Evolutionary conservation across 2,888 invertebrate species (phyloP), one percentile per base, ranked within the genome.

Genomic region (Hermaeophaga mercurialis): DNA sequence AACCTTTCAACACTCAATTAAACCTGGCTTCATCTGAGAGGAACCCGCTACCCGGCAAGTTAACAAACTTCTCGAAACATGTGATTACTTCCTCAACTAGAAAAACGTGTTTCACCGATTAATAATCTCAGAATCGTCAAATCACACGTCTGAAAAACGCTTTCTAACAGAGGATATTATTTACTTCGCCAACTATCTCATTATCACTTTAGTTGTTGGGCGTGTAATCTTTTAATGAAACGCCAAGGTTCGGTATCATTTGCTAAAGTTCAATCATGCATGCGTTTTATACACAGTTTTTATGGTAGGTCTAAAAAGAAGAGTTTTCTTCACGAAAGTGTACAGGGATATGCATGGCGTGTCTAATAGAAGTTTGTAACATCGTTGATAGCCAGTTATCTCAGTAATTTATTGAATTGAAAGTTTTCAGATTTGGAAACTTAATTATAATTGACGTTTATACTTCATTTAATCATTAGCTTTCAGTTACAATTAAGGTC

Each of bases 91-190:
- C 52, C 43, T 52, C 44, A 34, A 43, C 52, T 7, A 52, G 50
- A 52, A 22, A 26, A 50, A 31, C 41, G 41, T 50, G 41, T 50
- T 43, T 17, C 33, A 24, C 48, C 33, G 41, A 54, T 54, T 54
- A 43, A 48, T 47, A 47, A 47, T 54, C 41, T 47, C 41, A 31
- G 47, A 54, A 54, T 48, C n/a, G 43, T 39, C 54, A 52, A 56
- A 56, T 56, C 50, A 52, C 48, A 56, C 52, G 52, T 53, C 48
- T 56, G 53, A 24, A 56, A 43, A 59, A 59, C 52, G 39, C 34
- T 59, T 44, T 50, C 50, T 45, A 34, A 46, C 44, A 47, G 19
- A 53, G 43, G 43, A 45, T 53, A 59, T 56, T 47, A 56, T 53
- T 59, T 59, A 28, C 48, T 12, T 11, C 45, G 14, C 47, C n/a